Percentiles rank a stretch among this genome's conserved stretches.
These are phyloP conservation scores for Ammospiza caudacuta DNA, from an alignment of 2,113 vertebrate species.

Conservation along the genomic window DNA sequence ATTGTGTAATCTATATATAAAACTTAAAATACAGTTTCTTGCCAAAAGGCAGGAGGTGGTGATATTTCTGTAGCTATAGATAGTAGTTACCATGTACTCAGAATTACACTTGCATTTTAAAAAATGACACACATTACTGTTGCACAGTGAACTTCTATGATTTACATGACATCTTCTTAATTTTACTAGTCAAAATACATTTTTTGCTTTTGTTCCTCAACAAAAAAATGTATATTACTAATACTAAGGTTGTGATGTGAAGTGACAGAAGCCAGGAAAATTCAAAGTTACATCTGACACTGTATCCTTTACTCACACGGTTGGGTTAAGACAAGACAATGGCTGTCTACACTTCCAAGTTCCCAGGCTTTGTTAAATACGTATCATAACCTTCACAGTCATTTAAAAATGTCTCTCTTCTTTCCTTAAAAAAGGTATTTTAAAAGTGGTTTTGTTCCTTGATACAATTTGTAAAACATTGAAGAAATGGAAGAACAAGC, in stretches of 20 bases:
- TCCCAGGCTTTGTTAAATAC: slow-evolving; percentile 44
- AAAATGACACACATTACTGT: slow-evolving; percentile 58
- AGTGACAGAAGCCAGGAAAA: slow-evolving; percentile 54
- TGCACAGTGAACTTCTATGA: slow-evolving; percentile 48
- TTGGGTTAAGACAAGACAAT: slow-evolving; percentile 38
- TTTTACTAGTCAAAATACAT: slow-evolving; percentile 76
- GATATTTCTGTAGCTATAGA: slow-evolving; percentile 46
- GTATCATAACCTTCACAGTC: not conserved
- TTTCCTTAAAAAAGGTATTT: not conserved
- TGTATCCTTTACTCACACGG: not conserved
- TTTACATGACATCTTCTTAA: slow-evolving; percentile 59
- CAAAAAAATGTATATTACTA: slow-evolving; percentile 66
- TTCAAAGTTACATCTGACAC: slow-evolving; percentile 31
- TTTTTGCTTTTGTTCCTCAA: slow-evolving; percentile 60
- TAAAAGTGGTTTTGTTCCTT: not conserved
- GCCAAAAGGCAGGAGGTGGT: slow-evolving; percentile 13
- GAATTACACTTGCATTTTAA: slow-evolving; percentile 31
- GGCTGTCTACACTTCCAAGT: slow-evolving; percentile 28
- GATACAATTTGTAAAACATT: not conserved
- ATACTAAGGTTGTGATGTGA: slow-evolving; percentile 59
- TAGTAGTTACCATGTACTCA: slow-evolving; percentile 24
- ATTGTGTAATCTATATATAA: slow-evolving; percentile 3
- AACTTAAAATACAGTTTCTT: slow-evolving; percentile 4
- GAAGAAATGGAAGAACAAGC: not conserved
- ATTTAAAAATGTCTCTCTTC: not conserved